A percentile compares a stretch with the other conserved stretches of the same genome.
Evolutionary conservation across 2,113 vertebrate genomes (phyloP).

Genomic region (Tricholaema leucomelas): DNA sequence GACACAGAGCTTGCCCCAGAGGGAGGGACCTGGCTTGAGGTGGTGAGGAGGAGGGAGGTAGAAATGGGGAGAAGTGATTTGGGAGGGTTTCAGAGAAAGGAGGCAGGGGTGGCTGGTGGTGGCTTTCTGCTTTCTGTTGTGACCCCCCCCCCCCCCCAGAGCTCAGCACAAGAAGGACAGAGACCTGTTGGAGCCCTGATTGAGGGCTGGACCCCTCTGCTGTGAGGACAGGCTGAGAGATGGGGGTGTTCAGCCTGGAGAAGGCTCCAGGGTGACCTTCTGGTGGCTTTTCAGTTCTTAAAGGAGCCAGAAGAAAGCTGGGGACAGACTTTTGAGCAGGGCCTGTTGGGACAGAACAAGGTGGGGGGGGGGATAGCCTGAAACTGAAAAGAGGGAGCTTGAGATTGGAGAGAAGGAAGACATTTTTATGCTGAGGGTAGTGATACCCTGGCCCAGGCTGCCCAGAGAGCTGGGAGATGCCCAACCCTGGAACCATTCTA

Average conservation of each 20-base stretch:
- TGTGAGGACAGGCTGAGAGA: not conserved
- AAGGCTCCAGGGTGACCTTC: not conserved
- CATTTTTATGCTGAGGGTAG: not conserved
- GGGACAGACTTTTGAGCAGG: not conserved
- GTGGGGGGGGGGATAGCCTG: not conserved
- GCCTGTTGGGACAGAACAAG: not conserved
- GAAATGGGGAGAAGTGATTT: not conserved
- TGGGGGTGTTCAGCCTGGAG: not conserved
- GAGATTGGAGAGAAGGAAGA: not conserved
- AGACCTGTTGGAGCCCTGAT: not conserved
- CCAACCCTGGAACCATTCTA: not conserved
- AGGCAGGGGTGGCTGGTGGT: not conserved
- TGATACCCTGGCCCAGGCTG: not conserved
- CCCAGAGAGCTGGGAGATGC: not conserved
- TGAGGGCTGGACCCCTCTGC: not conserved
- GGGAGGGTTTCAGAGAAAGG: not conserved
- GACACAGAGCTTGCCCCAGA: fast-evolving
- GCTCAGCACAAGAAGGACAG: not conserved
- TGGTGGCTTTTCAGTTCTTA: not conserved
- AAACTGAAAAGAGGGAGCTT: not conserved
- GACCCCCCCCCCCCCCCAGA: fast-evolving
- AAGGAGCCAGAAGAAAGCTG: not conserved
- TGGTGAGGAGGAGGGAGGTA: not conserved
- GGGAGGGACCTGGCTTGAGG: not conserved
- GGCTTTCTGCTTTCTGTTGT: not conserved